Percentiles rank a stretch among this genome's conserved stretches.
Conservation (phyloP, 2,113 vertebrate genomes). For the Ancistrus triradiatus region DNA sequence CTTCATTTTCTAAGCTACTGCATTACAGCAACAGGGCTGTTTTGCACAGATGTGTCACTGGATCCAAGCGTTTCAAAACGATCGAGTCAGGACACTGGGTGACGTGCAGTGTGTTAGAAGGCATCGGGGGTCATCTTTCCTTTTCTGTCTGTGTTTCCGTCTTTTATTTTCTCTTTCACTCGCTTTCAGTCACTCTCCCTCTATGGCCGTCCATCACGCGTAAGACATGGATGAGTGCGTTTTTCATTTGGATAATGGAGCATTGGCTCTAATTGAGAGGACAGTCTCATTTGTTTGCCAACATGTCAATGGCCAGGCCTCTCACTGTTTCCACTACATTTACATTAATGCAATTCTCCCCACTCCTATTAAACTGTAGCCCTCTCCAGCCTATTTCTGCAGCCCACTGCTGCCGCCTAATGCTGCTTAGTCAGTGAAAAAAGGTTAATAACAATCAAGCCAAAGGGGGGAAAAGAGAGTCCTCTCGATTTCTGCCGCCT, state of each 20-base stretch:
- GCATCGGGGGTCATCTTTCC: no score
- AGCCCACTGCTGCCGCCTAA: conserved; percentile 45
- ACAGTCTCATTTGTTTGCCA: conserved; percentile 61
- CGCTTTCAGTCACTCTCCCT: conserved; percentile 28
- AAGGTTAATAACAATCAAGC: conserved; percentile 54
- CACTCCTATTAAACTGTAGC: conserved; percentile 52
- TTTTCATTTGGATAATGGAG: conserved; percentile 62
- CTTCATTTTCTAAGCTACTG: no score
- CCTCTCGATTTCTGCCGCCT: conserved; percentile 28
- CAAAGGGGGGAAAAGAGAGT: conserved; percentile 34
- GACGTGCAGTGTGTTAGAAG: no score
- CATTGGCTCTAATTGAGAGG: conserved; percentile 58
- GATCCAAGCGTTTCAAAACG: no score
- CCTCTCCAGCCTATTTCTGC: conserved; percentile 47
- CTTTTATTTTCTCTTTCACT: conserved; percentile 16
- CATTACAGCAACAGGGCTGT: no score
- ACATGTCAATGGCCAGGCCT: conserved; percentile 58
- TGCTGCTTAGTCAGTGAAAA: conserved; percentile 57
- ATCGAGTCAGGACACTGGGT: no score
- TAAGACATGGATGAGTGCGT: conserved; percentile 48
- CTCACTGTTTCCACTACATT: conserved; percentile 61
- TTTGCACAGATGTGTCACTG: no score
- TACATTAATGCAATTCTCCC: conserved; percentile 59
- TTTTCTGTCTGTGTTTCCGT: neutral
- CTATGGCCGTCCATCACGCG: conserved; percentile 39